Base-by-base conservation (phyloP, 2,888 invertebrate genomes). In the Osedax frankpressi region DNA sequence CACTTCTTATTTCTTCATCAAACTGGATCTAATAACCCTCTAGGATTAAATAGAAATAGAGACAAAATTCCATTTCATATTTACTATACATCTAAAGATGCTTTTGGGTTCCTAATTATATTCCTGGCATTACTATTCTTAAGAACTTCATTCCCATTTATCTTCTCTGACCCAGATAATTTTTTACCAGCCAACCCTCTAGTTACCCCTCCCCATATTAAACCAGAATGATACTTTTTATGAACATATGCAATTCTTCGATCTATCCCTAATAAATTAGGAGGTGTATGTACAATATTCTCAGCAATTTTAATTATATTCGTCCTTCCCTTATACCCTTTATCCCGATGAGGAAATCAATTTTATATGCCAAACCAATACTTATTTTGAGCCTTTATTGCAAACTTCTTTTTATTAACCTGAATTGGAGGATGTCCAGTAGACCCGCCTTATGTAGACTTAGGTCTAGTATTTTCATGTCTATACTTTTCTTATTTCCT, bases 181-280 rank as follows among this genome's bases (percentile, higher is more conserved):
- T 91, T 90, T 85, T 89, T 87, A 26, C 88, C 88, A 0, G 90
- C 89, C 2, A 89, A 90, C 77, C 87, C 89, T 0, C 80, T 90
- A 86, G 86, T 89, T 24, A 90, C 90, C 0, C 90, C 91, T 0
- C 82, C 87, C 3, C 91, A 91, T 81, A 91, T 91, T 86, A 89
- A 91, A 88, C 91, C 90, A 68, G 91, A 92, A 88, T 91, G 90
- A 89, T 91, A 91, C 83, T 92, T 91, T 80, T 83, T 91, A 86
- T 91, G 91, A 87, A 90, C 91, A 19, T 91, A 91, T 84, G 89
- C 90, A 25, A 91, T 91, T 86, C 78, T 91, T 80, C 91, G 91
- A 28, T 90, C 90, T 60, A 90, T 91, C 74, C 90, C 91, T 3
- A 91, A 90, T 86, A 91, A 91, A 87, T 81, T 90, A 85, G 90